phyloP scores from a whole-genome alignment of 2,888 invertebrate species.

The Caenorhabditis sp. region DNA sequence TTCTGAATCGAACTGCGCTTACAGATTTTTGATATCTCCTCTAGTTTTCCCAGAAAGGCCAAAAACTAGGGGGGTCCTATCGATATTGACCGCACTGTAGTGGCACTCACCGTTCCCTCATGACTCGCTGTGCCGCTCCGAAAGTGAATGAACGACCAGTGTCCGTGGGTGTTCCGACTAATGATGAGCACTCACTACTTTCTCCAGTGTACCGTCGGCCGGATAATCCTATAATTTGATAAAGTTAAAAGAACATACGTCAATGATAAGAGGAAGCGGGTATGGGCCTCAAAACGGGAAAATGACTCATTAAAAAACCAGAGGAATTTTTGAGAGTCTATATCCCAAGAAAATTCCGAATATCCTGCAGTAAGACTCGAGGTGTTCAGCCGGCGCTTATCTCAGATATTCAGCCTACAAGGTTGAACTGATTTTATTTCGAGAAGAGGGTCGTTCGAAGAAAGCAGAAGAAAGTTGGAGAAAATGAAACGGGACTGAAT shows the following conservation, averaged over 20 bases:
- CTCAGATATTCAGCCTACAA: constrained; percentile 6
- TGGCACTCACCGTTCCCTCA: constrained; percentile 71
- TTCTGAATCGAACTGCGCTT: too few relatives aligned
- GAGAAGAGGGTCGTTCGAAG: too few relatives aligned
- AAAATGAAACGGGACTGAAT: constrained; percentile 8
- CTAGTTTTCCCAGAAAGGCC: too few relatives aligned
- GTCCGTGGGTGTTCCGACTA: constrained; percentile 82
- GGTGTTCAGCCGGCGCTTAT: constrained; percentile 2
- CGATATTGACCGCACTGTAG: too few relatives aligned
- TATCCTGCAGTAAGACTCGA: not conserved
- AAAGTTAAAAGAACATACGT: constrained; percentile 10
- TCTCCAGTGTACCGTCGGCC: constrained; percentile 81
- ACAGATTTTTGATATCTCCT: too few relatives aligned
- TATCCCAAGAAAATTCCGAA: not conserved
- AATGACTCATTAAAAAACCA: not conserved
- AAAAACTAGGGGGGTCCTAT: too few relatives aligned
- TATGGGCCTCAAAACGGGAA: too few relatives aligned
- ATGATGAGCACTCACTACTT: constrained; percentile 81
- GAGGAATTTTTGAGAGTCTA: not conserved
- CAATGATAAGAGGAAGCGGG: not conserved
- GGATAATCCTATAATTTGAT: constrained; percentile 67
- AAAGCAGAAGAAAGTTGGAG: not conserved
- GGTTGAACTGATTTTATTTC: not conserved
- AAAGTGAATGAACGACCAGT: constrained; percentile 76
- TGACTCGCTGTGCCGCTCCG: constrained; percentile 74